phyloP scores from a whole-genome alignment of 2,888 invertebrate genomes.

The Cerceris rybyensis region DNA sequence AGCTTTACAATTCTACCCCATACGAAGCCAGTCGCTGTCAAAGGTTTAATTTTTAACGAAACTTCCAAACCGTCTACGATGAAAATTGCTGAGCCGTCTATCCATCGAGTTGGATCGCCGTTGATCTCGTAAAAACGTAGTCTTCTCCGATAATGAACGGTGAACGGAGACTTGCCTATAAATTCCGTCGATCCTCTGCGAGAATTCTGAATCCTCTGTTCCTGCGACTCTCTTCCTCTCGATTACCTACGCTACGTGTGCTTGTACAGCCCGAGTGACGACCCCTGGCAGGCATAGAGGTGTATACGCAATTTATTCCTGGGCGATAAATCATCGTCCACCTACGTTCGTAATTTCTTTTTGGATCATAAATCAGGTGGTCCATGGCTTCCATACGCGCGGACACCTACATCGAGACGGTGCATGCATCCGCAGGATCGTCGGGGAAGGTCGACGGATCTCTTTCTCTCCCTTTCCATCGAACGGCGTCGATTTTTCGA shows the following conservation, averaged over 20 bases:
- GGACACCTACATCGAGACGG: slow-evolving; percentile 44
- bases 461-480: not conserved
- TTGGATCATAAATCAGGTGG: slow-evolving; percentile 72
- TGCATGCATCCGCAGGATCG: slow-evolving; percentile 10
- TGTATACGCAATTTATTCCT: slow-evolving; percentile 72
- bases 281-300: slow-evolving; percentile 52
- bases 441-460: slow-evolving; percentile 9
- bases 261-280: slow-evolving; percentile 46
- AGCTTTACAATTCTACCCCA: no score
- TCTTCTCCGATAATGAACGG: no score
- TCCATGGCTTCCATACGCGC: slow-evolving; percentile 47
- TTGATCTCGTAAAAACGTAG: no score
- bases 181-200: slow-evolving; percentile 36
- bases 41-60: no score
- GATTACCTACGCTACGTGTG: slow-evolving; percentile 27
- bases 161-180: not conserved
- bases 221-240: slow-evolving; percentile 27
- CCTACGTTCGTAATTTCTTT: slow-evolving; percentile 75
- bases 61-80: no score
- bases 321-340: slow-evolving; percentile 75
- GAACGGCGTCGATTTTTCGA: not conserved
- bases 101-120: no score
- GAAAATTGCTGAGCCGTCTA: no score
- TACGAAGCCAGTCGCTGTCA: no score
- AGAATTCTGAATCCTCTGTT: slow-evolving; percentile 8